These are phyloP conservation scores for Octomys mimax DNA, from an alignment of 2,797 vertebrate genomes.

Conservation along the genomic window DNA sequence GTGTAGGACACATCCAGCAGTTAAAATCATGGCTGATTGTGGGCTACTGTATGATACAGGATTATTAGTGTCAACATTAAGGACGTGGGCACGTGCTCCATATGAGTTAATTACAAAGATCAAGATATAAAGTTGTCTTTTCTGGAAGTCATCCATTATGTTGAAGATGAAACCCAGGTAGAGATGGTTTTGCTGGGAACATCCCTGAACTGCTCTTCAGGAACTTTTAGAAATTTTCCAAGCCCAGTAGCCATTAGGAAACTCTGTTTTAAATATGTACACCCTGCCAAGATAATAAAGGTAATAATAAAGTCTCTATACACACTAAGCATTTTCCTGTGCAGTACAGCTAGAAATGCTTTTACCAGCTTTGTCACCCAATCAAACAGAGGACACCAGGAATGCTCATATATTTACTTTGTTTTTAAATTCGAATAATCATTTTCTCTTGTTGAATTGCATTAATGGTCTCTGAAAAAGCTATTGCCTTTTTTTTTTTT, in stretches of 20 bases:
- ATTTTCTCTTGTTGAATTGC: neutral
- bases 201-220: neutral
- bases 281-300: neutral
- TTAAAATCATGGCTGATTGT: neutral
- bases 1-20: neutral
- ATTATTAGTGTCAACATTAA: neutral
- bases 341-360: neutral
- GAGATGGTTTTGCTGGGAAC: neutral
- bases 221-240: neutral
- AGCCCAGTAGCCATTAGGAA: neutral
- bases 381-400: neutral
- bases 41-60: neutral
- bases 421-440: slow-evolving; percentile 5
- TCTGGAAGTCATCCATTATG: fast-evolving
- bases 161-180: too few species aligned
- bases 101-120: neutral
- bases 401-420: neutral
- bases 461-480: neutral
- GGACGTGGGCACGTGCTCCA: too few species aligned
- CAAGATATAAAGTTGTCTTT: neutral
- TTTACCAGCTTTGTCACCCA: neutral
- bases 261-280: neutral
- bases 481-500: neutral
- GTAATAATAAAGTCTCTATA: neutral
- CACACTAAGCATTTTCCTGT: neutral